Conservation (phyloP, 64 coral and sea anemone genomes). For the Pocillopora verrucosa region DNA sequence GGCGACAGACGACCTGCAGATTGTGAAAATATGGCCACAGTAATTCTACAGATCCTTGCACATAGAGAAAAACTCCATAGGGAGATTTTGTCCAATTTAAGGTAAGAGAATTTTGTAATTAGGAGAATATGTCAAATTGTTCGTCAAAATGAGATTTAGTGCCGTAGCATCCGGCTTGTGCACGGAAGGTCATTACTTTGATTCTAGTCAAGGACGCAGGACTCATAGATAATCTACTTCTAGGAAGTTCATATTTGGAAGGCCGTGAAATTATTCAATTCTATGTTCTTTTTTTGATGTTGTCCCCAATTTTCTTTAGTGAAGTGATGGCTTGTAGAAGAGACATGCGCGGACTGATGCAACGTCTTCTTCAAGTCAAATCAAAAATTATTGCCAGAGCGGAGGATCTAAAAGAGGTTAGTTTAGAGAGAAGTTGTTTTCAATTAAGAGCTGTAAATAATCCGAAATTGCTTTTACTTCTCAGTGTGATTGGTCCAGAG, state of each 20-base stretch:
- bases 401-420: neutral
- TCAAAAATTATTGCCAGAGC: neutral
- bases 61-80: constrained; percentile 54
- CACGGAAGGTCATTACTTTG: too few relatives aligned
- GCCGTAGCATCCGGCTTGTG: too few relatives aligned
- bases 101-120: constrained; percentile 5
- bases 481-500: too few relatives aligned
- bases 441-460: neutral
- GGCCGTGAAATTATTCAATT: too few relatives aligned
- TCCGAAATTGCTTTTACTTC: too few relatives aligned
- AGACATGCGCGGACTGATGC: constrained; percentile 10
- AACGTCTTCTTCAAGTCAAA: neutral
- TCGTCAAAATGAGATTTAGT: neutral
- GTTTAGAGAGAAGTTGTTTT: neutral
- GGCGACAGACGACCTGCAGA: constrained; percentile 31
- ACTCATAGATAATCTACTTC: too few relatives aligned
- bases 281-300: neutral
- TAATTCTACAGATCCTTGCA: constrained; percentile 37
- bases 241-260: too few relatives aligned
- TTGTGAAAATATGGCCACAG: constrained; percentile 40
- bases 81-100: constrained; percentile 45
- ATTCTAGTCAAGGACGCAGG: too few relatives aligned
- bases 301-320: neutral
- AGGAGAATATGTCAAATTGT: too few relatives aligned
- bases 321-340: constrained; percentile 21